Percentiles rank a stretch among this genome's conserved stretches.
Conservation (phyloP, 2,888 invertebrate species). For the Tipula vernalis region DNA sequence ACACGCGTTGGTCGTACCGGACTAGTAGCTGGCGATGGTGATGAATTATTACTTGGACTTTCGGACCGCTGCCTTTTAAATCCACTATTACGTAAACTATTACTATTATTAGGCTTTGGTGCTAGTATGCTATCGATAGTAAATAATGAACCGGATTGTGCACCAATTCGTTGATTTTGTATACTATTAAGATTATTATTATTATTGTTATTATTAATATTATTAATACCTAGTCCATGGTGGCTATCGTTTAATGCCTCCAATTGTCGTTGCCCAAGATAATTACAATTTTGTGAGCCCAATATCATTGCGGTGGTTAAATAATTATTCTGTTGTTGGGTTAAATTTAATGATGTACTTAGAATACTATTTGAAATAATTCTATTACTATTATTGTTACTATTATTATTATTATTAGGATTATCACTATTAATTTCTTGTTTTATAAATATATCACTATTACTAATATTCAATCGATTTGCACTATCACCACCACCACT, state of each 20-base stretch:
- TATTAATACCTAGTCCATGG: conserved; percentile 10
- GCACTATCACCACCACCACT: not conserved
- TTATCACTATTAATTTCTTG: conserved; percentile 7
- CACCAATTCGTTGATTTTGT: conserved; percentile 16
- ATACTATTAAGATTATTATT: conserved; percentile 12
- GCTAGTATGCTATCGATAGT: conserved; percentile 81
- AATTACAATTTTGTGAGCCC: conserved; percentile 34
- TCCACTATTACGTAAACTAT: not conserved
- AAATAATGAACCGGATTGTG: conserved; percentile 51
- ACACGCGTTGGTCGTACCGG: conserved; percentile 34
- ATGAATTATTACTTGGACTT: conserved; percentile 37
- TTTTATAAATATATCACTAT: conserved; percentile 9
- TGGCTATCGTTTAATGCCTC: conserved; percentile 30
- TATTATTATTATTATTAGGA: conserved; percentile 11
- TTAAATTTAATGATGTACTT: not conserved
- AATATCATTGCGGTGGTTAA: conserved; percentile 35
- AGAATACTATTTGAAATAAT: conserved; percentile 20
- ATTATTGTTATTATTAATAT: not conserved
- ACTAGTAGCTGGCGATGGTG: conserved; percentile 41
- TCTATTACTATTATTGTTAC: conserved; percentile 12
- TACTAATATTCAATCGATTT: conserved; percentile 5
- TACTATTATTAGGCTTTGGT: conserved; percentile 41
- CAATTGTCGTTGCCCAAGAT: conserved; percentile 31
- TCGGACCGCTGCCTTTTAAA: conserved; percentile 25
- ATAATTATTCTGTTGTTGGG: conserved; percentile 19